Conservation (phyloP, 2,888 invertebrate species). For the Drosophila subquinaria region DNA sequence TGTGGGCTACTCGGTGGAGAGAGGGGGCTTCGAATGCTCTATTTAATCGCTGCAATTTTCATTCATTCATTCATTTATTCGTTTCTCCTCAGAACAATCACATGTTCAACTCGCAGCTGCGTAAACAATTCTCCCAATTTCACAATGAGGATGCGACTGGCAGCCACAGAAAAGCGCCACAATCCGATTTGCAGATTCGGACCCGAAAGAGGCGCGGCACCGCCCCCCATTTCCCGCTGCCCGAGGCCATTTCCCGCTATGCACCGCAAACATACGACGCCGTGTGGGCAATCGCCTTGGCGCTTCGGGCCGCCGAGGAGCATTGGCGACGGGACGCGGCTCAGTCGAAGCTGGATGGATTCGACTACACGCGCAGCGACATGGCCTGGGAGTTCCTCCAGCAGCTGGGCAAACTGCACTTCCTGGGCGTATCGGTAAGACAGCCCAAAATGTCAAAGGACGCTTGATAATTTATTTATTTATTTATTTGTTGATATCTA, state of each 20-base stretch:
- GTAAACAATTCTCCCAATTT: slow-evolving; percentile 80
- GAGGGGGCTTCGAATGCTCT: slow-evolving; percentile 33
- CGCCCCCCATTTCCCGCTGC: slow-evolving; percentile 46
- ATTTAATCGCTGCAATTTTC: slow-evolving; percentile 73
- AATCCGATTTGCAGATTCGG: slow-evolving; percentile 46
- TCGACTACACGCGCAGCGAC: slow-evolving; percentile 91
- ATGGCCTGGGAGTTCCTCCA: slow-evolving; percentile 90
- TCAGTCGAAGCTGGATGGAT: slow-evolving; percentile 87
- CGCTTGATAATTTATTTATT: too few species aligned
- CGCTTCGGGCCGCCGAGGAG: slow-evolving; percentile 89
- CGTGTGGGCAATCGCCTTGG: slow-evolving; percentile 95
- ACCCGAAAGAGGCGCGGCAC: slow-evolving; percentile 42
- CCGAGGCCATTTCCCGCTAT: slow-evolving; percentile 87
- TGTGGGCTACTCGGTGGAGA: not conserved
- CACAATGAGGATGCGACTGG: slow-evolving; percentile 58
- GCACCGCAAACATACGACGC: slow-evolving; percentile 95
- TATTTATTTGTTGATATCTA: too few species aligned
- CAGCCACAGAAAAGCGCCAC: slow-evolving; percentile 37
- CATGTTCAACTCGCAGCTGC: slow-evolving; percentile 84
- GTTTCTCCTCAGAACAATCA: slow-evolving; percentile 81
- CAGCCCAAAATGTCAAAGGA: not conserved
- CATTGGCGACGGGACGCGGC: slow-evolving; percentile 86
- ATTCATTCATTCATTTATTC: slow-evolving; percentile 33
- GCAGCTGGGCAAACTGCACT: slow-evolving; percentile 90
- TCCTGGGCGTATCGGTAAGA: slow-evolving; percentile 94